Percentiles rank a stretch among this genome's conserved stretches.
Evolutionary conservation across 2,113 vertebrate species (phyloP).

Genomic region (Amphiprion percula): DNA sequence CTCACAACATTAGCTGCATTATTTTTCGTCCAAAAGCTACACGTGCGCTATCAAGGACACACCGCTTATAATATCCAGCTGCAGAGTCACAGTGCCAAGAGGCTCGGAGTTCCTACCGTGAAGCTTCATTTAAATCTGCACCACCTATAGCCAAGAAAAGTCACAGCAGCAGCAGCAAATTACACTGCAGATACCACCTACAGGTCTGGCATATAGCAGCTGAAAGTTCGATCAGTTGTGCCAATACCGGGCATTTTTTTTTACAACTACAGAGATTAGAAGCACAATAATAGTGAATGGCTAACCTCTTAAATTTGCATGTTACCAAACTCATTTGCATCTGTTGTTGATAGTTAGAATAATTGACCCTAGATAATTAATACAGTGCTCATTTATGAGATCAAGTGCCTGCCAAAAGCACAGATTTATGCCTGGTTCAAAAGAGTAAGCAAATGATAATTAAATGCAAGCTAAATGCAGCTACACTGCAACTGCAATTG

Average conservation of each 20-base stretch:
- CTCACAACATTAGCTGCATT: background rate
- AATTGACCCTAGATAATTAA: background rate
- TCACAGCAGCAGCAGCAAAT: background rate
- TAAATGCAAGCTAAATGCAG: background rate
- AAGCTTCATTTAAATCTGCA: background rate
- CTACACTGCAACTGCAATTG: background rate
- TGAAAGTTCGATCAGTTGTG: background rate
- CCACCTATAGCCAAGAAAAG: background rate
- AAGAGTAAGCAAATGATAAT: background rate
- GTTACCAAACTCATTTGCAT: background rate
- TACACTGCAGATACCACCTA: background rate
- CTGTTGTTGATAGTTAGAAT: background rate
- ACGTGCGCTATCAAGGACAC: background rate
- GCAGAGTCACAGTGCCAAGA: background rate
- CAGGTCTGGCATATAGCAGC: background rate
- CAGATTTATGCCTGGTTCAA: background rate
- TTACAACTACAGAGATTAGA: too few relatives aligned
- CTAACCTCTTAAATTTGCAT: background rate
- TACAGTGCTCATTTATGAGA: background rate
- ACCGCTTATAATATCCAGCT: background rate
- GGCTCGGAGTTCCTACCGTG: background rate
- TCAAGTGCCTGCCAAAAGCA: background rate
- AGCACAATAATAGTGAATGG: background rate
- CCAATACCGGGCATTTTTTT: too few relatives aligned
- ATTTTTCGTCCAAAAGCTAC: background rate